A percentile compares a stretch with the other conserved stretches of the same genome.
phyloP scores from a whole-genome alignment of 1,140 invertebrate genomes.

The Oryzaephilus surinamensis region DNA sequence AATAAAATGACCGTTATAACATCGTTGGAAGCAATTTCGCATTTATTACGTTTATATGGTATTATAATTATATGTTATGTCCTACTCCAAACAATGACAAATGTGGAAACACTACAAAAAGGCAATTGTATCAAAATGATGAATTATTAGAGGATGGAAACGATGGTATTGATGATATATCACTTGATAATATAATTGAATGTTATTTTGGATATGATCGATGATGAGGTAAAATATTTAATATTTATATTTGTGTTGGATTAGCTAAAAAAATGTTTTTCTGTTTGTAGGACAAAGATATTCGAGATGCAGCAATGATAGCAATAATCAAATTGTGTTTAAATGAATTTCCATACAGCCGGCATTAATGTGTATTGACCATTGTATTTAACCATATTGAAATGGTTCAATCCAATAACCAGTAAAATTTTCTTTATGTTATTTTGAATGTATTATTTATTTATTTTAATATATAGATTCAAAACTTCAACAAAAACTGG shows the following conservation, averaged over 20 bases:
- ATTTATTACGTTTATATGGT: constrained; percentile 16
- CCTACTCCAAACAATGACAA: constrained; percentile 3
- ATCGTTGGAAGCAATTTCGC: constrained; percentile 10
- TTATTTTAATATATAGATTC: constrained; percentile 13
- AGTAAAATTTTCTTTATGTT: constrained; percentile 9
- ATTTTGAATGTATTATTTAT: constrained; percentile 3
- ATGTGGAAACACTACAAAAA: constrained; percentile 2
- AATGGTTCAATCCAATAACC: constrained; percentile 23
- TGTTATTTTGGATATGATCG: constrained; percentile 23
- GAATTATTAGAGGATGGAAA: constrained; percentile 2
- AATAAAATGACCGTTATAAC: constrained; percentile 12
- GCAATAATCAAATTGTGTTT: constrained; percentile 15
- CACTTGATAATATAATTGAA: constrained; percentile 17
- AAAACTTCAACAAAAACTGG: constrained; percentile 14
- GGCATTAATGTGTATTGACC: constrained; percentile 13
- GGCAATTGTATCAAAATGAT: constrained; percentile 12
- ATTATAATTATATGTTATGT: constrained; percentile 9
- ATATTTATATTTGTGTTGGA: constrained; percentile 4
- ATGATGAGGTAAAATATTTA: constrained; percentile 25
- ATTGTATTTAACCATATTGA: constrained; percentile 19
- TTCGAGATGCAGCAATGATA: constrained; percentile 9
- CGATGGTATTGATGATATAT: constrained; percentile 7
- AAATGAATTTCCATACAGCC: constrained; percentile 11
- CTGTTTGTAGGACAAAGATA: constrained; percentile 14
- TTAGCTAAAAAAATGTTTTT: constrained; percentile 5